Conservation (phyloP, 2,888 invertebrate genomes). For the Agriopis leucophaearia region DNA sequence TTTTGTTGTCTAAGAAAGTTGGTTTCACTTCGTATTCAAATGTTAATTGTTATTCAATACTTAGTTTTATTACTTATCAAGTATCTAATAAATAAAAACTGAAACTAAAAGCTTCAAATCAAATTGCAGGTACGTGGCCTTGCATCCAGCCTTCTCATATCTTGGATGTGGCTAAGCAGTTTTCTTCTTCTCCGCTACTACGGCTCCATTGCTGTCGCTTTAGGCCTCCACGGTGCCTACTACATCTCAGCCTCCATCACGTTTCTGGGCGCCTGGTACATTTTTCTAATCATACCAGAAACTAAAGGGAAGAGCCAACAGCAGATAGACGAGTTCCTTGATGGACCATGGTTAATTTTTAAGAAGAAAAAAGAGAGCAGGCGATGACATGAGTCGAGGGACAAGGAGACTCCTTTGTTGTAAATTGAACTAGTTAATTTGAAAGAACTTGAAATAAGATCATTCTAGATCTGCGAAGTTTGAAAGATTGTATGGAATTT, state of each 20-base stretch:
- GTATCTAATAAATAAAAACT: too few relatives aligned
- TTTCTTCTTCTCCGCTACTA: constrained; percentile 79
- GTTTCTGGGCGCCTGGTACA: constrained; percentile 72
- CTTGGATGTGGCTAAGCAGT: constrained; percentile 81
- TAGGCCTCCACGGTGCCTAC: constrained; percentile 77
- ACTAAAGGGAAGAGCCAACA: constrained; percentile 74
- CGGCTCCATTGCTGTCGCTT: constrained; percentile 66
- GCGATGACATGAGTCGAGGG: constrained; percentile 65
- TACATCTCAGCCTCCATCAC: constrained; percentile 76
- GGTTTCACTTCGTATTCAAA: too few relatives aligned
- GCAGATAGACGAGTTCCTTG: constrained; percentile 69
- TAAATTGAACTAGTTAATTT: constrained; percentile 16
- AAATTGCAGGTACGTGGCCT: constrained; percentile 72
- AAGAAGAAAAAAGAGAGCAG: constrained; percentile 57
- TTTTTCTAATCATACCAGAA: constrained; percentile 69
- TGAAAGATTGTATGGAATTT: not conserved
- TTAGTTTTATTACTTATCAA: too few relatives aligned
- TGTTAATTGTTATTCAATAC: too few relatives aligned
- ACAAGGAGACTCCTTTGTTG: constrained; percentile 50
- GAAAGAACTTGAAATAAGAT: not conserved
- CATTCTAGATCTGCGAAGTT: not conserved
- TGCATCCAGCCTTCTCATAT: constrained; percentile 78
- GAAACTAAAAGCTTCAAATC: not conserved
- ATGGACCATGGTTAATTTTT: constrained; percentile 67
- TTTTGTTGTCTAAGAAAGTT: too few relatives aligned